Evolutionary conservation across 2,113 vertebrate species (phyloP).

Genomic region (Poeciliopsis prolifica): DNA sequence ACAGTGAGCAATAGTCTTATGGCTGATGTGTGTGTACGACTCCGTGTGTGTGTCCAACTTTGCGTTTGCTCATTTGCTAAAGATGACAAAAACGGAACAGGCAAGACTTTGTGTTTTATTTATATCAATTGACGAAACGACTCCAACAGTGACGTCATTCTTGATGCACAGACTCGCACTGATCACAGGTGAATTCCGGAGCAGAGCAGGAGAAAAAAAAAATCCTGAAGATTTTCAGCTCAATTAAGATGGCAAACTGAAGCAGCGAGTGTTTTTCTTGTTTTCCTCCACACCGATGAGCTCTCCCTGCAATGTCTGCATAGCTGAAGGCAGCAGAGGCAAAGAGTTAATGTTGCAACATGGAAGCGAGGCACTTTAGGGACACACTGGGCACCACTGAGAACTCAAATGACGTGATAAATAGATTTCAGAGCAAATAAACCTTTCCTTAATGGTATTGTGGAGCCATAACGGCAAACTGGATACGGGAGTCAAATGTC

Average conservation of each 20-base stretch:
- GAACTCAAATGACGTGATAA: conserved; percentile 57
- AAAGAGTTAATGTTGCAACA: conserved; percentile 18
- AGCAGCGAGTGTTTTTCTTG: conserved; percentile 7
- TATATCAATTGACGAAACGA: conserved; percentile 19
- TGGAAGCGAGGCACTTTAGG: conserved; percentile 39
- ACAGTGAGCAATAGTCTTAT: conserved; percentile 57
- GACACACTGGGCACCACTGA: conserved; percentile 43
- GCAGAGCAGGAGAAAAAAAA: conserved; percentile 23
- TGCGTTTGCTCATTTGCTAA: conserved; percentile 6
- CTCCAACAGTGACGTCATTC: conserved; percentile 38
- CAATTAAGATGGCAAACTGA: background rate
- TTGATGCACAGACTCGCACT: conserved; percentile 19
- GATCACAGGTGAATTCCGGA: conserved; percentile 28
- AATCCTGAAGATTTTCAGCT: conserved; percentile 2
- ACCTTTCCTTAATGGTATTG: conserved; percentile 51
- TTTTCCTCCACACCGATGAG: conserved; percentile 2
- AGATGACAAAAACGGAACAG: conserved; percentile 28
- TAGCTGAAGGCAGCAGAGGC: conserved; percentile 26
- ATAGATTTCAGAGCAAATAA: conserved; percentile 61
- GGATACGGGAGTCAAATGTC: conserved; percentile 53
- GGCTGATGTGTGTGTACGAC: conserved; percentile 3
- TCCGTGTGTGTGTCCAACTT: conserved; percentile 1
- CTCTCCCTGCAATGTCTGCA: background rate
- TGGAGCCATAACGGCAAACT: conserved; percentile 36
- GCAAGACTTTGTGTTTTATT: conserved; percentile 11